A percentile compares a stretch with the other conserved stretches of the same genome.
These are phyloP conservation scores for Sicus ferrugineus DNA, from an alignment of 2,888 invertebrate species.

Conservation along the genomic window DNA sequence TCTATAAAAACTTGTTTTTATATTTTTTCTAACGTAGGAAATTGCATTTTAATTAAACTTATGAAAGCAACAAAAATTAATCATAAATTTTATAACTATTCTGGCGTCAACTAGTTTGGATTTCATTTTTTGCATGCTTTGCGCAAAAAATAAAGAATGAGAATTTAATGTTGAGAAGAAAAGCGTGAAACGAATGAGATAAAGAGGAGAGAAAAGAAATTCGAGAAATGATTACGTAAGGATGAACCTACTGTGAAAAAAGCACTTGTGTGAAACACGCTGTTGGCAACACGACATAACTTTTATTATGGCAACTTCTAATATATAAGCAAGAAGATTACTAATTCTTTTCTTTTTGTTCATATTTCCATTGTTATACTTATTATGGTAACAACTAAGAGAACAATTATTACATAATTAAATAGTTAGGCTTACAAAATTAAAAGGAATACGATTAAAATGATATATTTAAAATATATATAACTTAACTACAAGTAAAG, in stretches of 20 bases:
- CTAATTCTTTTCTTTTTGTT: slow-evolving; percentile 10
- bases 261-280: slow-evolving; percentile 28
- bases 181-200: neutral
- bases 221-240: neutral
- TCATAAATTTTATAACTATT: too few relatives aligned
- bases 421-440: neutral
- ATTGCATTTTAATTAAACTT: slow-evolving; percentile 37
- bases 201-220: neutral
- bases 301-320: too few relatives aligned
- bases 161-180: slow-evolving; percentile 25
- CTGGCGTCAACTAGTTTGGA: too few relatives aligned
- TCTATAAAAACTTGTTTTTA: neutral
- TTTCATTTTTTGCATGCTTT: too few relatives aligned
- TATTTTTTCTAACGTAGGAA: neutral
- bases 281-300: slow-evolving; percentile 36
- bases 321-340: too few relatives aligned
- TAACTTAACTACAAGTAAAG: slow-evolving; percentile 2
- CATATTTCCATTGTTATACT: neutral
- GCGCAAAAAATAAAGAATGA: slow-evolving; percentile 32
- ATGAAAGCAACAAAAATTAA: slow-evolving; percentile 27
- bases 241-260: slow-evolving; percentile 31
- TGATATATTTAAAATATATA: neutral
- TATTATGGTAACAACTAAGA: neutral
- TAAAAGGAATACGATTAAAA: neutral
- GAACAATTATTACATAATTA: neutral